Evolutionary conservation across 2,888 invertebrate genomes (phyloP).

Genomic region (Spisula subtruncata): DNA sequence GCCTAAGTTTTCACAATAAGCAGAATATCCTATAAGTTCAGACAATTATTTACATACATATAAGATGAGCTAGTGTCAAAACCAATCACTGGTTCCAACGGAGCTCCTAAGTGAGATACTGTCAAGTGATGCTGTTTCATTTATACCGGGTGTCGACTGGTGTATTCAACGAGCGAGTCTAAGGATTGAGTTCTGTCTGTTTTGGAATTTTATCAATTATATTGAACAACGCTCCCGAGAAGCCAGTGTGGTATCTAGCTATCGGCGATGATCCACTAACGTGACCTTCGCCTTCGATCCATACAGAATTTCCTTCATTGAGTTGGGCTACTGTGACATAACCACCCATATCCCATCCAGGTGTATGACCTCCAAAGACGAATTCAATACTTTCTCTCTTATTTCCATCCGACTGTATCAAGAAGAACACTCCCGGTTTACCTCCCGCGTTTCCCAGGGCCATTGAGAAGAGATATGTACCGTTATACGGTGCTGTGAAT

Average conservation of each 20-base stretch:
- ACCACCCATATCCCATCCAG: conserved; percentile 45
- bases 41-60: too few relatives aligned
- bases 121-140: too few relatives aligned
- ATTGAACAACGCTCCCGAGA: conserved; percentile 29
- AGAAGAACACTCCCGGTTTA: conserved; percentile 17
- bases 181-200: too few relatives aligned
- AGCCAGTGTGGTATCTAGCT: conserved; percentile 24
- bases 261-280: conserved; percentile 20
- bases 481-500: conserved; percentile 39
- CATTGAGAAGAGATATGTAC: conserved; percentile 39
- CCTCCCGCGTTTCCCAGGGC: conserved; percentile 26
- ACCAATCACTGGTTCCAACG: too few relatives aligned
- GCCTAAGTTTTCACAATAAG: too few relatives aligned
- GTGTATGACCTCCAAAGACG: conserved; percentile 33
- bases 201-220: too few relatives aligned
- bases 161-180: too few relatives aligned
- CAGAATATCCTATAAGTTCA: too few relatives aligned
- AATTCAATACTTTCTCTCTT: conserved; percentile 32
- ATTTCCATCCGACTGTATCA: background rate
- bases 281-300: conserved; percentile 41
- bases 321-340: background rate
- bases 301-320: conserved; percentile 9
- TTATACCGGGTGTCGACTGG: too few relatives aligned
- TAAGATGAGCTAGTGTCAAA: too few relatives aligned
- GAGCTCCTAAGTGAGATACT: too few relatives aligned